These are phyloP conservation scores for Meganola albula DNA, from an alignment of 2,888 invertebrate genomes.

Conservation along the genomic window DNA sequence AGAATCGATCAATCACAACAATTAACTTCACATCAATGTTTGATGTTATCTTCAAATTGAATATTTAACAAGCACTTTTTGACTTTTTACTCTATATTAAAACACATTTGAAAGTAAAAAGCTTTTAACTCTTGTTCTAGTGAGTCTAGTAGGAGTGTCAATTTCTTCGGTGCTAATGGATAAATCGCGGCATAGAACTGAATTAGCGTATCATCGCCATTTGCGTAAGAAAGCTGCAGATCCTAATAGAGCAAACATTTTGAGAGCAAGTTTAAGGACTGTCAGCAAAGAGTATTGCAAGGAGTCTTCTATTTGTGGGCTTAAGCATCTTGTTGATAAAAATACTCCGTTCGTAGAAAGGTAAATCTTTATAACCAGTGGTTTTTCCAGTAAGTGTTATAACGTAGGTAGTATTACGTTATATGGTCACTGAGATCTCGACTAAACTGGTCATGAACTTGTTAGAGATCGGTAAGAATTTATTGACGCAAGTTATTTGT, in stretches of 20 bases:
- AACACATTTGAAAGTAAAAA: too few species aligned
- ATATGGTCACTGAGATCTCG: slow-evolving; percentile 21
- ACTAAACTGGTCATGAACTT: slow-evolving; percentile 39
- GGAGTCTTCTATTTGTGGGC: slow-evolving; percentile 68
- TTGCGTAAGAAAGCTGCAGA: slow-evolving; percentile 26
- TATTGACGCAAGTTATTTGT: too few species aligned
- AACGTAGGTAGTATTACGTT: background rate
- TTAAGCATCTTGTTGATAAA: slow-evolving; percentile 62
- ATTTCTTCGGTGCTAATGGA: too few species aligned
- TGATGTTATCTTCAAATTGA: slow-evolving; percentile 63
- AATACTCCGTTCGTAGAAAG: slow-evolving; percentile 57
- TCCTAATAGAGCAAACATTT: slow-evolving; percentile 32
- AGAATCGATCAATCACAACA: slow-evolving; percentile 60
- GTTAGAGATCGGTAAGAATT: too few species aligned
- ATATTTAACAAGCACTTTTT: slow-evolving; percentile 56
- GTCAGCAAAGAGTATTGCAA: slow-evolving; percentile 62
- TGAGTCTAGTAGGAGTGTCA: too few species aligned
- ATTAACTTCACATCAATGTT: slow-evolving; percentile 50
- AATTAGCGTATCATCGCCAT: slow-evolving; percentile 19
- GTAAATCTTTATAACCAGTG: slow-evolving; percentile 31
- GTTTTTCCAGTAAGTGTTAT: slow-evolving; percentile 1
- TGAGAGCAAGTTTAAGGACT: slow-evolving; percentile 49
- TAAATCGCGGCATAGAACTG: slow-evolving; percentile 11
- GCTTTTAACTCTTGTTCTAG: too few species aligned
- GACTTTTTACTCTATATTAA: too few species aligned